Percentiles rank a stretch among this genome's conserved stretches.
phyloP scores from a whole-genome alignment of 2,113 vertebrate species.

The Notothenia rossii region DNA sequence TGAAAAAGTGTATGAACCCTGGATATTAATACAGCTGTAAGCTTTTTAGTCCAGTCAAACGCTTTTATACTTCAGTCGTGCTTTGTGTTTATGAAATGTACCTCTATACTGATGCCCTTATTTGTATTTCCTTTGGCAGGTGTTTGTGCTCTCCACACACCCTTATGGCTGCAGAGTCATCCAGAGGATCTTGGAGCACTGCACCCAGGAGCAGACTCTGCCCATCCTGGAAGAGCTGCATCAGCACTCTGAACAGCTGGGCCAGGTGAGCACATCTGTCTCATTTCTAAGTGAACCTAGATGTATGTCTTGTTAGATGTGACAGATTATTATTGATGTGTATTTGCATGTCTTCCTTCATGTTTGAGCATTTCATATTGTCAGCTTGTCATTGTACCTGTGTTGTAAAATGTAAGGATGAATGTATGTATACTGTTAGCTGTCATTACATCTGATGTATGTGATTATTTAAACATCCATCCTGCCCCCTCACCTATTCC shows the following conservation, averaged over 20 bases:
- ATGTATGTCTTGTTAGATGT: constrained; percentile 26
- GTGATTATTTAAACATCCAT: constrained; percentile 81
- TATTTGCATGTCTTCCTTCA: constrained; percentile 65
- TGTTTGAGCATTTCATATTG: constrained; percentile 65
- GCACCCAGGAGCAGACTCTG: constrained; percentile 95
- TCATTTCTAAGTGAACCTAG: constrained; percentile 14
- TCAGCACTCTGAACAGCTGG: constrained; percentile 95
- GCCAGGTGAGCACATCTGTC: constrained; percentile 86
- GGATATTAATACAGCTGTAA: too few relatives aligned
- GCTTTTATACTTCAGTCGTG: background rate
- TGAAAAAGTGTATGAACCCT: too few relatives aligned
- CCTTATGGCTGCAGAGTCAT: constrained; percentile 98
- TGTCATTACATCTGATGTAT: constrained; percentile 77
- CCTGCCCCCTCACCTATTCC: constrained; percentile 82
- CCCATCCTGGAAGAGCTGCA: constrained; percentile 95
- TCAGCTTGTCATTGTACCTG: constrained; percentile 56
- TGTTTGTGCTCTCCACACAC: constrained; percentile 96
- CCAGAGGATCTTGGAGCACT: constrained; percentile 96
- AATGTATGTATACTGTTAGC: constrained; percentile 70
- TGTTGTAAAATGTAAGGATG: constrained; percentile 66
- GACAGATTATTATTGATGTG: constrained; percentile 29
- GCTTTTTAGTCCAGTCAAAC: background rate
- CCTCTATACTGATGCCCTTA: background rate
- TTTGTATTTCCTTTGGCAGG: constrained; percentile 76
- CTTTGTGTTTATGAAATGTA: background rate